These are phyloP conservation scores for Scatophagus argus DNA, from an alignment of 2,113 vertebrate genomes.

Conservation along the genomic window DNA sequence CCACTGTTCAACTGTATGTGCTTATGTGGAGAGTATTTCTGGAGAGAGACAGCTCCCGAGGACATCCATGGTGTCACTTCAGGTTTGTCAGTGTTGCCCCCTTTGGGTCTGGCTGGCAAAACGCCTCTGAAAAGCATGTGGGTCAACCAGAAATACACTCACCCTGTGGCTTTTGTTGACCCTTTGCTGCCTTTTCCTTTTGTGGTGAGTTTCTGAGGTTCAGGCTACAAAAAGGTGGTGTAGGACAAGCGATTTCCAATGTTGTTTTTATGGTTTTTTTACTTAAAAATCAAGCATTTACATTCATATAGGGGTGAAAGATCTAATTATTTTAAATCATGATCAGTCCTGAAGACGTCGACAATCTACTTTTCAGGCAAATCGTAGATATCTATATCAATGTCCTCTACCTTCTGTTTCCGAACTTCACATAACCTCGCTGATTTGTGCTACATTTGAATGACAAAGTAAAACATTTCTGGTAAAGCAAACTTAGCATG, in stretches of 20 bases:
- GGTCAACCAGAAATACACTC: constrained; percentile 71
- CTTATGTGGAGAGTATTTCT: constrained; percentile 46
- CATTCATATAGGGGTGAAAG: too few relatives aligned
- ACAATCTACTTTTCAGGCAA: too few relatives aligned
- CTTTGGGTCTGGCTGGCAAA: constrained; percentile 57
- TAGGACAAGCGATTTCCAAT: background rate
- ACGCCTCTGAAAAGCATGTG: constrained; percentile 63
- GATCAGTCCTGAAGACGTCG: too few relatives aligned
- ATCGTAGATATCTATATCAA: too few relatives aligned
- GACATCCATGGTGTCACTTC: constrained; percentile 70
- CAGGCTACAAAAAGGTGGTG: background rate
- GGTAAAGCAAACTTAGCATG: background rate
- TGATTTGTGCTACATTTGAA: background rate
- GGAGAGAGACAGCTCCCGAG: constrained; percentile 53
- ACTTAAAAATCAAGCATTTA: background rate
- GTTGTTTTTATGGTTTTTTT: background rate
- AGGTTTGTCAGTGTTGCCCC: constrained; percentile 69
- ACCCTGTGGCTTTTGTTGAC: constrained; percentile 63
- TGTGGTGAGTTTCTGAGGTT: constrained; percentile 1
- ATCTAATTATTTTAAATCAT: too few relatives aligned
- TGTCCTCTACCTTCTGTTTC: too few relatives aligned
- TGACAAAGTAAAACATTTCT: background rate
- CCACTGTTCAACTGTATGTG: constrained; percentile 15
- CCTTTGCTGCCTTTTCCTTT: constrained; percentile 32
- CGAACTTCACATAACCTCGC: background rate